These are phyloP conservation scores for Peromyscus melanophrys DNA, from an alignment of 2,797 vertebrate species.

Conservation along the genomic window DNA sequence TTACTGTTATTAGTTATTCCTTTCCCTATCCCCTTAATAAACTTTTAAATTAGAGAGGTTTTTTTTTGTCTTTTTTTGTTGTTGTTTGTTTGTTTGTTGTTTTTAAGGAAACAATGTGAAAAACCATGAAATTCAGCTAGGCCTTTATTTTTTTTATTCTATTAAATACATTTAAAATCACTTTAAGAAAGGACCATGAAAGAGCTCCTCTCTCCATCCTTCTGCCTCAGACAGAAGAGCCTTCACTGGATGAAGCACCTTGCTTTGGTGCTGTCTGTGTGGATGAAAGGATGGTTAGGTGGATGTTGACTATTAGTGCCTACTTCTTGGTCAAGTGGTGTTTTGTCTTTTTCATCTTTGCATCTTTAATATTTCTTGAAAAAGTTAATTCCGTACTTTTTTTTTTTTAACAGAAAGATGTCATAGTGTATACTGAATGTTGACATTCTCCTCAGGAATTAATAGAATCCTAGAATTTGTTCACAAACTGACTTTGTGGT, in stretches of 20 bases:
- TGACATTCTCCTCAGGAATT: slow-evolving; percentile 2
- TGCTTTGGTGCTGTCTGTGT: not conserved
- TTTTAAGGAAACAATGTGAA: not conserved
- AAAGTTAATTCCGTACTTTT: not conserved
- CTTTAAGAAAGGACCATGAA: not conserved
- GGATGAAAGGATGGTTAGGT: not conserved
- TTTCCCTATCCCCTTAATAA: not conserved
- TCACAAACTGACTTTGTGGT: not conserved
- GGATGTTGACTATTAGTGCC: not conserved
- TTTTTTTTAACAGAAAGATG: not conserved
- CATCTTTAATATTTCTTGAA: not conserved
- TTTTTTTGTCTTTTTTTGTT: too few relatives aligned
- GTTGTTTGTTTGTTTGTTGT: not conserved
- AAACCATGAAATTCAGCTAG: slow-evolving; percentile 9
- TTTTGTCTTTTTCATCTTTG: not conserved
- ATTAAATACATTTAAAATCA: slow-evolving; percentile 26
- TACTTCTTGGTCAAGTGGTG: not conserved
- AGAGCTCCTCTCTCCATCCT: not conserved
- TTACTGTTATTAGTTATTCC: not conserved
- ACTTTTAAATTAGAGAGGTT: not conserved
- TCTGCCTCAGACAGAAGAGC: not conserved
- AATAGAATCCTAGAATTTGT: not conserved
- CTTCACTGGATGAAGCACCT: not conserved
- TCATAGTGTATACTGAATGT: not conserved
- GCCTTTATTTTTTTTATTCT: slow-evolving; percentile 4